Conservation (phyloP, 2,797 vertebrate species). For the Bufotes viridis region DNA sequence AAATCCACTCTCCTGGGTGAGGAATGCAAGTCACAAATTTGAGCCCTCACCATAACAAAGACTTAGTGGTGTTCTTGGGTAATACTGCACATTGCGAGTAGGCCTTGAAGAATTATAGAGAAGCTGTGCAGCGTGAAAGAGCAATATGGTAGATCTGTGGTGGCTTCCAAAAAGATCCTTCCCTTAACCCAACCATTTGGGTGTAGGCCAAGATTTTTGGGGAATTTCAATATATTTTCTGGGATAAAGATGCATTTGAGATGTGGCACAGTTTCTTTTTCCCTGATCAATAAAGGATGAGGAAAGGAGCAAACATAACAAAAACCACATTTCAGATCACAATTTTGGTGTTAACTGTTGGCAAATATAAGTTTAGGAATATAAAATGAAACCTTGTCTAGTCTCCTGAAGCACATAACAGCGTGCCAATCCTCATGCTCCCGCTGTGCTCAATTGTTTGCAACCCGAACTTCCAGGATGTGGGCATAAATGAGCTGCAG, state of each 20-base stretch:
- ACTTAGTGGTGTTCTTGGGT: neutral
- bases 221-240: conserved; percentile 3
- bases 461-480: too few relatives aligned
- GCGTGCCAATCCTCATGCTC: neutral
- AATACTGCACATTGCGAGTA: conserved; percentile 31
- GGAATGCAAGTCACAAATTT: conserved; percentile 74
- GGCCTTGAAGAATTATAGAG: neutral
- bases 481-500: too few relatives aligned
- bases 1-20: conserved; percentile 75
- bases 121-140: conserved; percentile 47
- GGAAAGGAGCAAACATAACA: neutral
- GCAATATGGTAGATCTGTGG: conserved; percentile 56
- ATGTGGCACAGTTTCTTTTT: neutral
- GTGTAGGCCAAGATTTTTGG: conserved; percentile 13
- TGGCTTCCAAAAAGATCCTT: conserved; percentile 44
- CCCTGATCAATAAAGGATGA: neutral
- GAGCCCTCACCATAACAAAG: conserved; percentile 68
- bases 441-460: too few relatives aligned
- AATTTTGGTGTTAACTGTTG: neutral
- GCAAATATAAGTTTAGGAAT: neutral
- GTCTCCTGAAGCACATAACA: too few relatives aligned
- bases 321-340: neutral
- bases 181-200: conserved; percentile 31
- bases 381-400: too few relatives aligned
- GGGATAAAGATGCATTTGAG: conserved; percentile 19